phyloP scores from a whole-genome alignment of 2,113 vertebrate species.

The Phyllostomus hastatus region DNA sequence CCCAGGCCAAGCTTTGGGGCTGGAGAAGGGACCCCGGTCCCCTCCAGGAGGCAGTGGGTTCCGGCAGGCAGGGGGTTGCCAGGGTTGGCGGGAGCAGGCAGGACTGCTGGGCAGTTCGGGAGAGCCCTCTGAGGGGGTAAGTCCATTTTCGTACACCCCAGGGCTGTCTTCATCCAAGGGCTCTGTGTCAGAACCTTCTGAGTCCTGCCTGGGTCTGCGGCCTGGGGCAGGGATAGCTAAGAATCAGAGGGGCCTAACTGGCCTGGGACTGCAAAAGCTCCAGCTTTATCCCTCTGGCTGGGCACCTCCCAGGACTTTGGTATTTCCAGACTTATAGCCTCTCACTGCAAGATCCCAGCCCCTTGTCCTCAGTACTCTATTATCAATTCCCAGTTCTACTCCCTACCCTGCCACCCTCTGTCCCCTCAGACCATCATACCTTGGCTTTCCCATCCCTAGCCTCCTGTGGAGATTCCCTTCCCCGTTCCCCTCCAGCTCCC shows the following conservation, averaged over 20 bases:
- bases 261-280: not conserved
- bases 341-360: not conserved
- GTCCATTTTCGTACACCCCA: constrained; percentile 76
- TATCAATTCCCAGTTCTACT: not conserved
- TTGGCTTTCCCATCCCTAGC: not conserved
- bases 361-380: not conserved
- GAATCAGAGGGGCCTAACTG: constrained; percentile 39
- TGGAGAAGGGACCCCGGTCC: constrained; percentile 69
- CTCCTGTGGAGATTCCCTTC: not conserved
- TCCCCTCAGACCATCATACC: not conserved
- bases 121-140: constrained; percentile 77
- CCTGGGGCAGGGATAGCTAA: constrained; percentile 50
- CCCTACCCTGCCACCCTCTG: not conserved
- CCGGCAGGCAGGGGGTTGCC: constrained; percentile 67
- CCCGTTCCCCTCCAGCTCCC: not conserved
- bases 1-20: constrained; percentile 72
- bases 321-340: not conserved
- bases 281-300: not conserved
- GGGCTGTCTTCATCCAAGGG: constrained; percentile 77
- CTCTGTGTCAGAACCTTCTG: constrained; percentile 77
- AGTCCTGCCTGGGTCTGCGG: constrained; percentile 71
- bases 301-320: not conserved
- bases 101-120: constrained; percentile 78
- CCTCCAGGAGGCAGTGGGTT: constrained; percentile 74
- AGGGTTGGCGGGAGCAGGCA: constrained; percentile 71